Evolutionary conservation across 2,113 vertebrate genomes (phyloP).

Genomic region (Grallaria varia): DNA sequence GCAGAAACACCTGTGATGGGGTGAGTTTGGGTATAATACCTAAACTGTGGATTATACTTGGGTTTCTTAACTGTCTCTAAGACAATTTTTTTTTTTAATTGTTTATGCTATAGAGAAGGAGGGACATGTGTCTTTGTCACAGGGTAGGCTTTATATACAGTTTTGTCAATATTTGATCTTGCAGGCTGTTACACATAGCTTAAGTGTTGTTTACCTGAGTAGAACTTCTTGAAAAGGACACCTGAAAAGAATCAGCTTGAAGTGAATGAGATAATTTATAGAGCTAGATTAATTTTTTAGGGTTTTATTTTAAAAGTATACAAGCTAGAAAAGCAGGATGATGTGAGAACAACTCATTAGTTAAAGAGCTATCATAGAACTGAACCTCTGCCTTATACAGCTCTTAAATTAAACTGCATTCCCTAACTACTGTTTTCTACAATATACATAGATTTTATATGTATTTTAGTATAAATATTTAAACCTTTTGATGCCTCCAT

Average conservation of each 20-base stretch:
- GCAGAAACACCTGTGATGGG: not conserved
- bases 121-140: accelerated
- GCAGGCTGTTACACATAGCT: not conserved
- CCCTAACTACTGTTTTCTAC: not conserved
- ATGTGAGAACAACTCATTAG: not conserved
- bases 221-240: not conserved
- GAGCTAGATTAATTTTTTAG: not conserved
- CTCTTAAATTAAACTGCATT: not conserved
- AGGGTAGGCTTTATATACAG: not conserved
- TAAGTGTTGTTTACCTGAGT: not conserved
- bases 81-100: not conserved
- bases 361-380: not conserved
- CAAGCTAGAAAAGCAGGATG: not conserved
- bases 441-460: not conserved
- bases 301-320: not conserved
- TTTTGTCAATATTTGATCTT: not conserved
- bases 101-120: not conserved
- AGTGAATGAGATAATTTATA: not conserved
- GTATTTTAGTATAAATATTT: constrained; percentile 21
- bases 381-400: not conserved
- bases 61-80: not conserved
- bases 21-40: not conserved
- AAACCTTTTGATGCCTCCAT: not conserved
- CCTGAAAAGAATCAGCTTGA: not conserved
- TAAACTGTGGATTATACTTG: not conserved